Evolutionary conservation across 2,797 vertebrate genomes (phyloP).

Genomic region (Halcyon badia): DNA sequence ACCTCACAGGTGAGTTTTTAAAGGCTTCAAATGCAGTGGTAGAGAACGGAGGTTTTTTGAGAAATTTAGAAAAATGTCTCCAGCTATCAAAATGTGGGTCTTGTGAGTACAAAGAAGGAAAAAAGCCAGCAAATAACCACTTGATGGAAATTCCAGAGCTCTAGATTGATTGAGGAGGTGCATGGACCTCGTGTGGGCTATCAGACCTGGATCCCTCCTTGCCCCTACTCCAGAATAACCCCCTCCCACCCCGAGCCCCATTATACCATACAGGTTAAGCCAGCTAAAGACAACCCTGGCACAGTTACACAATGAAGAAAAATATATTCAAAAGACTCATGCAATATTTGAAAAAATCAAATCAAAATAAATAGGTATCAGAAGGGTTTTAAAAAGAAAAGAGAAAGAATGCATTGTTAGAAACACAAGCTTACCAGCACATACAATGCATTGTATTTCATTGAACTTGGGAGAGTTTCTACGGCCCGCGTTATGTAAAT

Average conservation of each 20-base stretch:
- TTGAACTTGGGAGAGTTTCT: conserved; percentile 74
- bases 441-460: conserved; percentile 84
- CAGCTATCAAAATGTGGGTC: conserved; percentile 31
- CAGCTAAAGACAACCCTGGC: conserved; percentile 74
- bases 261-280: conserved; percentile 61
- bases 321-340: conserved; percentile 76
- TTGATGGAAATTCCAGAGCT: conserved; percentile 40
- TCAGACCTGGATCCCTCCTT: conserved; percentile 51
- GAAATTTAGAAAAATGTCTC: conserved; percentile 19
- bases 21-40: background rate
- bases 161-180: conserved; percentile 38
- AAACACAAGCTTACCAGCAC: conserved; percentile 83
- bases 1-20: conserved; percentile 48
- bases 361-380: conserved; percentile 55
- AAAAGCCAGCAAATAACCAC: conserved; percentile 68
- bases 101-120: conserved; percentile 48
- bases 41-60: background rate
- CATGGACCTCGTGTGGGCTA: background rate
- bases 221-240: background rate
- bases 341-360: conserved; percentile 74
- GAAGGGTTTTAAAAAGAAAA: conserved; percentile 65
- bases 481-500: conserved; percentile 72
- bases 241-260: conserved; percentile 51
- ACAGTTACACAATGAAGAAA: conserved; percentile 76
- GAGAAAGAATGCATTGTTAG: conserved; percentile 76